A percentile compares a stretch with the other conserved stretches of the same genome.
Conservation (phyloP, 2,888 invertebrate species). For the Gymnoscelis rufifasciata region DNA sequence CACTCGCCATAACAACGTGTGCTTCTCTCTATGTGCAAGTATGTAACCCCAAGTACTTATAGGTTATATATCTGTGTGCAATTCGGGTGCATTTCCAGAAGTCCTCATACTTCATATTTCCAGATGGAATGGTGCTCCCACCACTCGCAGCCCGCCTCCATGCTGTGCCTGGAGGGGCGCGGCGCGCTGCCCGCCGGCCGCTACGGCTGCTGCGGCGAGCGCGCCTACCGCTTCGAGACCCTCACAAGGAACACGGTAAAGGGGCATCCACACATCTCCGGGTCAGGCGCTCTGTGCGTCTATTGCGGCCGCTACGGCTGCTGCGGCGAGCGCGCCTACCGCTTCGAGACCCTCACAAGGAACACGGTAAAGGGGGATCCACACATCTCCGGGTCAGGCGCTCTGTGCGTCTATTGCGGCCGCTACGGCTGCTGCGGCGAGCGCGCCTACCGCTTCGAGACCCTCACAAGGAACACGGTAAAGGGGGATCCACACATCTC, state of each 20-base stretch:
- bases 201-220: slow-evolving; percentile 93
- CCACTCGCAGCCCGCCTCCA: slow-evolving; percentile 88
- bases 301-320: slow-evolving; percentile 87
- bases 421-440: slow-evolving; percentile 93
- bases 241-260: slow-evolving; percentile 80
- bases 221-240: slow-evolving; percentile 89
- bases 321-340: slow-evolving; percentile 91
- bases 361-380: slow-evolving; percentile 63
- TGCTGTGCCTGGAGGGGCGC: slow-evolving; percentile 84
- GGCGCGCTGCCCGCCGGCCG: slow-evolving; percentile 85
- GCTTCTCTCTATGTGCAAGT: too few species aligned
- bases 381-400: slow-evolving; percentile 66
- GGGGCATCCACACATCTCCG: slow-evolving; percentile 28
- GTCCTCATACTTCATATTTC: too few species aligned
- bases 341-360: slow-evolving; percentile 85
- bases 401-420: slow-evolving; percentile 82
- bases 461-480: slow-evolving; percentile 81
- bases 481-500: neutral
- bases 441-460: slow-evolving; percentile 89
- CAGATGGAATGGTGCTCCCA: slow-evolving; percentile 90
- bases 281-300: slow-evolving; percentile 83
- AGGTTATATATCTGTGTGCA: too few species aligned
- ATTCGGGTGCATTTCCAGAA: too few species aligned
- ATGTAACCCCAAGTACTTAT: too few species aligned
- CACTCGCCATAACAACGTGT: too few species aligned